Evolutionary conservation across 1,140 invertebrate species (phyloP).

Genomic region (Penaeus vannamei): DNA sequence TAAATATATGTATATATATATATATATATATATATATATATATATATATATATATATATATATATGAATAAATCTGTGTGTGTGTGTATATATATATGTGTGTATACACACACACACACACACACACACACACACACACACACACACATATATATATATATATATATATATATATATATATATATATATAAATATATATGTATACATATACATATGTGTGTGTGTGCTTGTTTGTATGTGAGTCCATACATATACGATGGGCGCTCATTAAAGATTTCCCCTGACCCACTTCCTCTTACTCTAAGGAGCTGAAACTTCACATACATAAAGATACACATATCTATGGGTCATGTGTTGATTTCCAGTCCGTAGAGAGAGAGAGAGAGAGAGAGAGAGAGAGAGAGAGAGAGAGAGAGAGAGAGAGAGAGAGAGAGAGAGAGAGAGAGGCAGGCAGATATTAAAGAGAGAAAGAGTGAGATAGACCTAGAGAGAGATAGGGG

Average conservation of each 20-base stretch:
- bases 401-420: too few species aligned
- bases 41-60: slow-evolving; percentile 20
- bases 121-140: neutral
- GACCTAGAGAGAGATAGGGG: too few species aligned
- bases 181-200: slow-evolving; percentile 7
- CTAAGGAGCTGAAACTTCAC: too few species aligned
- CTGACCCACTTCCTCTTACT: too few species aligned
- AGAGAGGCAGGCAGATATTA: too few species aligned
- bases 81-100: neutral
- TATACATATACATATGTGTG: slow-evolving; percentile 3
- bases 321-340: too few species aligned
- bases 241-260: neutral
- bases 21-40: slow-evolving; percentile 20
- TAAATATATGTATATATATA: neutral
- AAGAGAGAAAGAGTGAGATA: too few species aligned
- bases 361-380: too few species aligned
- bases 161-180: slow-evolving; percentile 8
- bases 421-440: too few species aligned
- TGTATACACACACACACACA: slow-evolving; percentile 21
- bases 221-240: slow-evolving; percentile 11
- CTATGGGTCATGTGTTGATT: too few species aligned
- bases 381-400: too few species aligned
- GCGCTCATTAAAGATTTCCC: too few species aligned
- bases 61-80: neutral
- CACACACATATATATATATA: slow-evolving; percentile 8